These are phyloP conservation scores for Epinotia demarniana DNA, from an alignment of 2,888 invertebrate species.

Conservation along the genomic window DNA sequence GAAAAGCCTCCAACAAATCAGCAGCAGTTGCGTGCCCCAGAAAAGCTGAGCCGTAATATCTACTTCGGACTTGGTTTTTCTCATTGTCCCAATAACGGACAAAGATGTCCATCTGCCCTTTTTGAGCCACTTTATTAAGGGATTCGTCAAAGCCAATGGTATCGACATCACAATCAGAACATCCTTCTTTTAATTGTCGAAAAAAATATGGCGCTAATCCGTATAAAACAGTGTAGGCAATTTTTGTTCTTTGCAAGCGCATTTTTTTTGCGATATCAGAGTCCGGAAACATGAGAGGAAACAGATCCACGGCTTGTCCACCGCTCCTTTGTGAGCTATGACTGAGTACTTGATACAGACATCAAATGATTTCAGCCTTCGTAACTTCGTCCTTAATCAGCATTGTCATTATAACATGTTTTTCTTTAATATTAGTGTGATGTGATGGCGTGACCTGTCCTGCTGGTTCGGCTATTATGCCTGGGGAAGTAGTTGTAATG, in stretches of 20 bases:
- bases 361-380: constrained; percentile 7
- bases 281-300: background rate
- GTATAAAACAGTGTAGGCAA: constrained; percentile 3
- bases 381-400: constrained; percentile 6
- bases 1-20: too few species aligned
- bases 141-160: background rate
- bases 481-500: too few species aligned
- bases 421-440: too few species aligned
- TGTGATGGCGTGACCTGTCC: too few species aligned
- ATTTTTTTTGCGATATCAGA: constrained; percentile 16
- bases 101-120: too few species aligned
- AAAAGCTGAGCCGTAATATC: too few species aligned
- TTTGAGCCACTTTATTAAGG: too few species aligned
- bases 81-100: too few species aligned
- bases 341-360: constrained; percentile 4
- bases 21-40: too few species aligned
- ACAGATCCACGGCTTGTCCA: constrained; percentile 4
- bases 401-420: background rate
- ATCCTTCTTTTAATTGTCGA: constrained; percentile 9
- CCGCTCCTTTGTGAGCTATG: constrained; percentile 8
- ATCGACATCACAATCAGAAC: constrained; percentile 18
- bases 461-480: too few species aligned
- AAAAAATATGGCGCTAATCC: constrained; percentile 20
- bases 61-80: too few species aligned
- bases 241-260: constrained; percentile 18